A percentile compares a stretch with the other conserved stretches of the same genome.
Conservation (phyloP, 2,797 vertebrate species). For the Cynodonichthys magdalenae region DNA sequence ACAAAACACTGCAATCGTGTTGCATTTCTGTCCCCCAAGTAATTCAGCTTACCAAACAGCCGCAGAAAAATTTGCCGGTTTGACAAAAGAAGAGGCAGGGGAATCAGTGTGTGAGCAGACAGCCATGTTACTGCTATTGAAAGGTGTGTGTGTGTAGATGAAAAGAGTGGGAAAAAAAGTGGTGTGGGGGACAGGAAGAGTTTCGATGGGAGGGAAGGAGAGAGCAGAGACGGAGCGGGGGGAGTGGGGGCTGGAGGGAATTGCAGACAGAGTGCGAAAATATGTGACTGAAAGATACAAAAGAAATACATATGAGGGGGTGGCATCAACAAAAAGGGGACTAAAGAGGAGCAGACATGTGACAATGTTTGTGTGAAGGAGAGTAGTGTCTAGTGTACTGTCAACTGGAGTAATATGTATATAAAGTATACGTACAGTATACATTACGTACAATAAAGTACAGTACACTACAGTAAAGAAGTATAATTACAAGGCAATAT, state of each 20-base stretch:
- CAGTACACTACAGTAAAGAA: too few relatives aligned
- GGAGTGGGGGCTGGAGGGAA: conserved; percentile 10
- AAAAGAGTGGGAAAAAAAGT: conserved; percentile 75
- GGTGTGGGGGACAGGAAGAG: conserved; percentile 70
- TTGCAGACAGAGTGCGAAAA: conserved; percentile 74
- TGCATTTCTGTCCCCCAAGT: conserved; percentile 5
- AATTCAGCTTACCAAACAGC: conserved; percentile 40
- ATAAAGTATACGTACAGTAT: too few relatives aligned
- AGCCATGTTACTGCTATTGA: conserved; percentile 52
- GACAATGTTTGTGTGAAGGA: conserved; percentile 73
- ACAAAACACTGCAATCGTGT: conserved; percentile 39
- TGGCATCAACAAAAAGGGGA: conserved; percentile 72
- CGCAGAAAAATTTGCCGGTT: conserved; percentile 70
- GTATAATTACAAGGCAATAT: too few relatives aligned
- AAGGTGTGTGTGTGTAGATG: conserved; percentile 61
- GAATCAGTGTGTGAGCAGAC: conserved; percentile 41
- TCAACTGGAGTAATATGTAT: too few relatives aligned
- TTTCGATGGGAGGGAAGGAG: conserved; percentile 65
- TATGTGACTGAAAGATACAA: conserved; percentile 79
- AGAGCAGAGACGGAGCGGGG: conserved; percentile 42
- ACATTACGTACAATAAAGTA: too few relatives aligned
- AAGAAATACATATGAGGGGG: conserved; percentile 69
- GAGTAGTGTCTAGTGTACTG: too few relatives aligned
- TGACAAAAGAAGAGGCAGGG: conserved; percentile 75
- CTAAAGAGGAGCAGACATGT: conserved; percentile 73